These are phyloP conservation scores for Saguinus imperator DNA, from an alignment of 2,113 vertebrate species.

Conservation along the genomic window DNA sequence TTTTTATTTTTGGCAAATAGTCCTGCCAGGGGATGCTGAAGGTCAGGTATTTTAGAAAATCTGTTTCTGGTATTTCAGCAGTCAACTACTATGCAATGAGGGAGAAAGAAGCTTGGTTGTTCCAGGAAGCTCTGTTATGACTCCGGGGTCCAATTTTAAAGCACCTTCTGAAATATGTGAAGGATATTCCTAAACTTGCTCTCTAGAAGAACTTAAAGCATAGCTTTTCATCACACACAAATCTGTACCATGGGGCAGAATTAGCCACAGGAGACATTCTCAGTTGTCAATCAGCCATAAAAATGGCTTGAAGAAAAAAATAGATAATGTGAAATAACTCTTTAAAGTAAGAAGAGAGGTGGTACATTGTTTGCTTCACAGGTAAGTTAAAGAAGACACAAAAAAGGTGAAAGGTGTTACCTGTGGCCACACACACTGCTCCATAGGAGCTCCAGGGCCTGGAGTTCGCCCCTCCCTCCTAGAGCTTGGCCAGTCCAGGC, in stretches of 20 bases:
- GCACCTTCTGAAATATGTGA: not conserved
- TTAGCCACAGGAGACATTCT: not conserved
- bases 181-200: not conserved
- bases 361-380: not conserved
- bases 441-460: no score
- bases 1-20: not conserved
- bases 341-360: not conserved
- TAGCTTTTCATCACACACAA: not conserved
- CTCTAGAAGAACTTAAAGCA: not conserved
- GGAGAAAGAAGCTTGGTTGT: not conserved
- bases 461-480: accelerated
- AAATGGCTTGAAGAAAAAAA: not conserved
- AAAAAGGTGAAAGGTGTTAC: not conserved
- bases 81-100: not conserved
- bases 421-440: not conserved
- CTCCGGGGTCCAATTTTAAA: not conserved
- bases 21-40: not conserved
- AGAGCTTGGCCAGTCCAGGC: not conserved
- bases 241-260: not conserved
- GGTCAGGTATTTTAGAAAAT: not conserved
- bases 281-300: not conserved
- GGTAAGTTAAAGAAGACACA: not conserved
- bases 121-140: not conserved
- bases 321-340: not conserved
- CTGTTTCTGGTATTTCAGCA: not conserved